phyloP scores from a whole-genome alignment of 1,140 invertebrate genomes.

The Pseudomyrmex pallidus region DNA sequence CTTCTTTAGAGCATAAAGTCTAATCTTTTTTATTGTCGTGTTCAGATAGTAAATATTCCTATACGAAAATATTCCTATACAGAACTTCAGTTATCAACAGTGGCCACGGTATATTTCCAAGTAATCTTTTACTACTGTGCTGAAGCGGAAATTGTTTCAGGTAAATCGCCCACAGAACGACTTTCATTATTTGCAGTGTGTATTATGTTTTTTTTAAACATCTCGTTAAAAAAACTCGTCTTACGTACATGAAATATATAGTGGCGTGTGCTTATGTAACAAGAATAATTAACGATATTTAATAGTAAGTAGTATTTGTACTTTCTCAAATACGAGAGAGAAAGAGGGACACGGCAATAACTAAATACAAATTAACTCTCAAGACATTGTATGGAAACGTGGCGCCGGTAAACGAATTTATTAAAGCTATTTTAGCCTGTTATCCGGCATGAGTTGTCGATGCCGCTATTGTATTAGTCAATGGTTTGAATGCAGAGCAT shows the following conservation, averaged over 20 bases:
- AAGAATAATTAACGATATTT: not conserved
- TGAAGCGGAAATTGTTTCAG: slow-evolving; percentile 41
- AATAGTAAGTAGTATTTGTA: not conserved
- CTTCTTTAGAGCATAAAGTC: not conserved
- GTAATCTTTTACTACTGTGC: slow-evolving; percentile 28
- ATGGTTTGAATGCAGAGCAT: slow-evolving; percentile 16
- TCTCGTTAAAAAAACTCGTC: slow-evolving; percentile 8
- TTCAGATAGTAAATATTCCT: slow-evolving; percentile 38
- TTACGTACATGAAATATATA: not conserved
- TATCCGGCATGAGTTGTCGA: not conserved
- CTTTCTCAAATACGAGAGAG: slow-evolving; percentile 1
- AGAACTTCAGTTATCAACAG: slow-evolving; percentile 6
- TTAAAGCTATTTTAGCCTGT: slow-evolving; percentile 4
- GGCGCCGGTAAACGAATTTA: not conserved
- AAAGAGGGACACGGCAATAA: not conserved
- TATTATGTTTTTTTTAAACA: not conserved
- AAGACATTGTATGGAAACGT: slow-evolving; percentile 14
- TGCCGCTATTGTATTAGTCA: slow-evolving; percentile 31
- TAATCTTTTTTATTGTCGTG: not conserved
- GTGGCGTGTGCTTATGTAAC: slow-evolving; percentile 9
- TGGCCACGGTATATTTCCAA: not conserved
- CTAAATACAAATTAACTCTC: not conserved
- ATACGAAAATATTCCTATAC: not conserved
- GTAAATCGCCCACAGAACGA: not conserved
- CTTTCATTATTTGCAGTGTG: slow-evolving; percentile 3